These are phyloP conservation scores for Hypselothyrea guttata DNA, from an alignment of 2,888 invertebrate species.

Conservation along the genomic window DNA sequence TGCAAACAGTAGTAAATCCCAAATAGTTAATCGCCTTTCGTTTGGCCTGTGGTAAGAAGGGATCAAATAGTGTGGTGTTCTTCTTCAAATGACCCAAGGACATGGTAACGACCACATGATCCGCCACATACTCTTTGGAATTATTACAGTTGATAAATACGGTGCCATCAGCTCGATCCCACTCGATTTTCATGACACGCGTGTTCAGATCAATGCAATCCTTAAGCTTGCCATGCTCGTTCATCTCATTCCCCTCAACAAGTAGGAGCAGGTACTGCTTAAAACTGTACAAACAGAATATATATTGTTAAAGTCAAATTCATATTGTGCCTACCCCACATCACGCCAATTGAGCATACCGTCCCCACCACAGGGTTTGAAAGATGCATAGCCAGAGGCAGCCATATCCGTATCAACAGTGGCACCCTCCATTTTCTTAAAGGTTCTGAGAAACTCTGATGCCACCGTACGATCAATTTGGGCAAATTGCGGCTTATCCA, in stretches of 20 bases:
- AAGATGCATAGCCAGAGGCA: conserved; percentile 85
- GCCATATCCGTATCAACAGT: conserved; percentile 83
- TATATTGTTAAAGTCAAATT: not conserved
- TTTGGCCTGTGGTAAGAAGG: conserved; percentile 82
- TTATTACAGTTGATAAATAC: conserved; percentile 68
- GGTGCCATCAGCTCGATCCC: conserved; percentile 48
- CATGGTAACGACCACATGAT: conserved; percentile 85
- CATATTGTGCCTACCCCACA: conserved; percentile 82
- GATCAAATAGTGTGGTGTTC: conserved; percentile 80
- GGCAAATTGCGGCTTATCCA: conserved; percentile 26
- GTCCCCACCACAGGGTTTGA: conserved; percentile 87
- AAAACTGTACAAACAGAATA: conserved; percentile 77
- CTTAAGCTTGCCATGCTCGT: conserved; percentile 59
- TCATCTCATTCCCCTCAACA: conserved; percentile 36
- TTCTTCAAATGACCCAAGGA: conserved; percentile 85
- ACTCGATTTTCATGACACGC: conserved; percentile 52
- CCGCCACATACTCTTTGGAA: conserved; percentile 80
- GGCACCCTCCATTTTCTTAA: conserved; percentile 82
- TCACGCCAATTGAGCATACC: conserved; percentile 87
- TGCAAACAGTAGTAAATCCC: conserved; percentile 84
- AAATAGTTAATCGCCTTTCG: conserved; percentile 83
- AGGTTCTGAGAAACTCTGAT: conserved; percentile 84
- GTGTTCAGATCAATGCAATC: conserved; percentile 65
- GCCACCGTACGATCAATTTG: conserved; percentile 80
- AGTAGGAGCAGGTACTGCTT: conserved; percentile 45